These are phyloP conservation scores for Prionailurus viverrinus DNA, from an alignment of 2,113 vertebrate species.

Conservation along the genomic window DNA sequence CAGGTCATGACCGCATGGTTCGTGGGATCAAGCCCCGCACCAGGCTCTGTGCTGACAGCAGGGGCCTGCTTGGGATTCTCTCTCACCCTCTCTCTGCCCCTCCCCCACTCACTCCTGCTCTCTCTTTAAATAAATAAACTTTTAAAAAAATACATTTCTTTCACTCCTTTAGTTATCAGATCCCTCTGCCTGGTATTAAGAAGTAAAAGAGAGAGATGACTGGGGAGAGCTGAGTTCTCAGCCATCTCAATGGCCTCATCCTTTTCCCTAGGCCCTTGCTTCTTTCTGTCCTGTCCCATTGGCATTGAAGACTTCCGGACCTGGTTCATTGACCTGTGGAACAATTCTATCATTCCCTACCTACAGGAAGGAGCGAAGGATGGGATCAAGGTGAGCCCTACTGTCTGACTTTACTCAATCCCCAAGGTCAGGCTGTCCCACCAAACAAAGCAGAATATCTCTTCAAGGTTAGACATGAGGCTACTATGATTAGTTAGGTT, in stretches of 20 bases:
- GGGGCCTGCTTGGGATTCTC: too few species aligned
- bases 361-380: slow-evolving; percentile 98
- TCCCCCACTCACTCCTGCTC: too few species aligned
- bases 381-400: slow-evolving; percentile 93
- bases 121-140: too few species aligned
- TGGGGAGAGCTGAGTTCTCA: not conserved
- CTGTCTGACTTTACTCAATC: not conserved
- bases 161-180: not conserved
- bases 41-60: too few species aligned
- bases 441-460: not conserved
- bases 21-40: too few species aligned
- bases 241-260: not conserved
- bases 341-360: slow-evolving; percentile 98
- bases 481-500: not conserved
- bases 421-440: not conserved
- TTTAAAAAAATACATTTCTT: not conserved
- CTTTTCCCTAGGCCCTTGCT: slow-evolving; percentile 93
- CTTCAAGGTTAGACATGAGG: not conserved
- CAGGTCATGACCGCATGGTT: too few species aligned
- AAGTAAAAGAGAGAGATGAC: not conserved
- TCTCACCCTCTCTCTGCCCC: too few species aligned
- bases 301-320: slow-evolving; percentile 95
- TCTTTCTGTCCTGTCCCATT: slow-evolving; percentile 97
- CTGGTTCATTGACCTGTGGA: slow-evolving; percentile 99
- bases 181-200: not conserved